A percentile compares a stretch with the other conserved stretches of the same genome.
These are phyloP conservation scores for Sebastes diaconus DNA, from an alignment of 2,797 vertebrate species.

Conservation along the genomic window DNA sequence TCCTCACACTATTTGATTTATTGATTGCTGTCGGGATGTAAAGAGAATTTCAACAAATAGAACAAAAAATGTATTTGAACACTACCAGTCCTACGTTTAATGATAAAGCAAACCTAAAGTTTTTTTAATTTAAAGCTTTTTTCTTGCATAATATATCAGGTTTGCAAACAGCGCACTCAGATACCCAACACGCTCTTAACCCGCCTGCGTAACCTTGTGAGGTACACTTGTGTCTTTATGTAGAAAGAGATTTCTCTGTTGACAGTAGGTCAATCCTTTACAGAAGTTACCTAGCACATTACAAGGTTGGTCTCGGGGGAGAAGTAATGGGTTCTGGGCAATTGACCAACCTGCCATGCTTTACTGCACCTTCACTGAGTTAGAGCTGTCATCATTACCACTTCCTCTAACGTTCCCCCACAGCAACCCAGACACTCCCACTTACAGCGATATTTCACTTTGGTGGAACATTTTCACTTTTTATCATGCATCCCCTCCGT, in stretches of 20 bases:
- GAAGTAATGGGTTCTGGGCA: conserved; percentile 86
- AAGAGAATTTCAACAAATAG: too few species aligned
- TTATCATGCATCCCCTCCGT: conserved; percentile 46
- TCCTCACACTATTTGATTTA: too few species aligned
- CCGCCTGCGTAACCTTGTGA: conserved; percentile 74
- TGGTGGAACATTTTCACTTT: conserved; percentile 71
- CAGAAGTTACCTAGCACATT: conserved; percentile 85
- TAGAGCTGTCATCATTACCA: conserved; percentile 88
- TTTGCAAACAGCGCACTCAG: conserved; percentile 27
- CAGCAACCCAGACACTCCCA: conserved; percentile 81
- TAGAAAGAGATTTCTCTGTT: conserved; percentile 82
- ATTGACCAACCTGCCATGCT: conserved; percentile 85
- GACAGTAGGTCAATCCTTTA: conserved; percentile 83
- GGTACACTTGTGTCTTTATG: conserved; percentile 71
- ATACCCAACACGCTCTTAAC: conserved; percentile 46
- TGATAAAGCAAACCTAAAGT: background rate
- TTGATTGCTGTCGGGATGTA: too few species aligned
- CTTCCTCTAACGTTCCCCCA: conserved; percentile 80
- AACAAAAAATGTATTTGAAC: too few species aligned
- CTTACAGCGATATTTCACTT: conserved; percentile 80
- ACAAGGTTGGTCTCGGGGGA: conserved; percentile 83
- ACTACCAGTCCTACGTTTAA: background rate
- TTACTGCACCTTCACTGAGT: conserved; percentile 85
- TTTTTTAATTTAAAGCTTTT: background rate
- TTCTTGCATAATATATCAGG: background rate